Evolutionary conservation across 2,113 vertebrate species (phyloP), one percentile per base, ranked within the genome.

Genomic region (Perca schrenkii): DNA sequence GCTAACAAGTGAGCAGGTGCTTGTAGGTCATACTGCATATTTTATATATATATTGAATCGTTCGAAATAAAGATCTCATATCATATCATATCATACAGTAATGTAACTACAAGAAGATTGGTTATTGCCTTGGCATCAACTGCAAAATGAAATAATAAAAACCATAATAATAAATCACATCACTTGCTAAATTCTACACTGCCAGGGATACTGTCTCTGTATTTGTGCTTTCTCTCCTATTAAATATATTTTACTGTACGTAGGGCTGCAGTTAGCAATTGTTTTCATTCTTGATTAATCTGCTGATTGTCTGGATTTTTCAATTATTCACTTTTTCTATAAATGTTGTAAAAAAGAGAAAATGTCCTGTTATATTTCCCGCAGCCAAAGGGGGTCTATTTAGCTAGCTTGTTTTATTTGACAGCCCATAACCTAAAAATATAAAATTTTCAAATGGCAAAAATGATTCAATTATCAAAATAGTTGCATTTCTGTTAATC

Each of bases 121-220:
- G 56, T 66, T 75, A 49, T 56, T 74, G 49, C 31, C 70, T 64
- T 58, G 17, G 57, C 57, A 25, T 62, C 40, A 57, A 2, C 53
- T 66, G 50, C 36, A 68, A 31, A 82, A 57, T 2, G 14, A 40
- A 57, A 73, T 79, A 15, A 72, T 65, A 28, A 58, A 57, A 40
- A 74, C 14, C n/a, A 22, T 49, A 43, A 68, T 21, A 72, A 8
- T 22, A 50, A 49, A 15, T 43, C 22, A 66, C 1, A 2, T 4
- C 6, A 40, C 7, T n/a, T 46, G 17, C 8, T 56, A 34, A 52
- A 81, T 31, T 70, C 13, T 22, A 15, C 46, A n/a, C 31, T 62
- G 25, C 14, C 28, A 36, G 4, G 1, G 25, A 16, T 34, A 49
- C n/a, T 47, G 40, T 34, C 4, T 58, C 21, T 63, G 34, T 43